These are phyloP conservation scores for Chromoteleia sp. DNA, from an alignment of 2,888 invertebrate genomes.

Conservation along the genomic window DNA sequence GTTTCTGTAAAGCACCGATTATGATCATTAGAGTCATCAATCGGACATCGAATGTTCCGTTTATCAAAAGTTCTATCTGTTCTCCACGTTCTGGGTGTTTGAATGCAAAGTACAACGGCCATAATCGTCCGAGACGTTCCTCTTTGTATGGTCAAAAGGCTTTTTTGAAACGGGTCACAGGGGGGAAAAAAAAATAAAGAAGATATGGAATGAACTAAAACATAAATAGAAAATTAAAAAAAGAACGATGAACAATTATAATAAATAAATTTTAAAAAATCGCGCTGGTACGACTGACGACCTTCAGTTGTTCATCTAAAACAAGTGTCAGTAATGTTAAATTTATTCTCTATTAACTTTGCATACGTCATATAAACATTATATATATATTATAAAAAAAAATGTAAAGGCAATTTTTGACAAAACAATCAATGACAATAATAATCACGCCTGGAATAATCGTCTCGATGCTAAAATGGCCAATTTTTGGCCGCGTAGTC, in stretches of 20 bases:
- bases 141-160: constrained; percentile 6
- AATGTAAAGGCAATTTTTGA: constrained; percentile 39
- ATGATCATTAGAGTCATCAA: constrained; percentile 43
- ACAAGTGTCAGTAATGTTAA: constrained; percentile 51
- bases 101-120: constrained; percentile 56
- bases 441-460: constrained; percentile 50
- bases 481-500: constrained; percentile 39
- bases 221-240: not conserved
- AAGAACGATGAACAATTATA: constrained; percentile 18
- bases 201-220: not conserved
- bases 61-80: constrained; percentile 13
- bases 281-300: constrained; percentile 31
- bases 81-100: not conserved
- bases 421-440: constrained; percentile 44
- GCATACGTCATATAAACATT: constrained; percentile 57
- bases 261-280: constrained; percentile 54
- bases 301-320: constrained; percentile 53
- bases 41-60: constrained; percentile 30
- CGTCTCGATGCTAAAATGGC: constrained; percentile 47
- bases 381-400: constrained; percentile 55
- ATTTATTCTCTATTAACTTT: constrained; percentile 30
- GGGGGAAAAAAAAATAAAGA: constrained; percentile 12
- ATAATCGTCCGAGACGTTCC: constrained; percentile 14
- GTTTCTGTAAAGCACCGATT: constrained; percentile 51
- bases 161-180: not conserved